Evolutionary conservation across 2,888 invertebrate genomes (phyloP).

Genomic region (Linnaemya vulpina): DNA sequence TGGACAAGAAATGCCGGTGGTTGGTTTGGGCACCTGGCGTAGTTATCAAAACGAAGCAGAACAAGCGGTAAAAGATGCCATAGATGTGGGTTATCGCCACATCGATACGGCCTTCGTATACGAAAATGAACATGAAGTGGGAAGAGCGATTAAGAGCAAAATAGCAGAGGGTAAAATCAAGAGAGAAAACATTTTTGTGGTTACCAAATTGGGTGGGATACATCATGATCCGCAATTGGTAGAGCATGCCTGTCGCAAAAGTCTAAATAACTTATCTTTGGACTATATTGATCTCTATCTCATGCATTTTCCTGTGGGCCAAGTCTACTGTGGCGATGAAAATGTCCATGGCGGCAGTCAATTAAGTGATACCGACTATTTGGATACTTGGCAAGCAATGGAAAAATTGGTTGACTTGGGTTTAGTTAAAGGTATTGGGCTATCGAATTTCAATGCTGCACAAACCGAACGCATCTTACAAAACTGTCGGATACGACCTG

Average conservation of each 20-base stretch:
- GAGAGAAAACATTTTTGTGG: constrained; percentile 82
- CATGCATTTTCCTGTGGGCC: constrained; percentile 92
- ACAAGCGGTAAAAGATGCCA: constrained; percentile 82
- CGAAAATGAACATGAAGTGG: constrained; percentile 83
- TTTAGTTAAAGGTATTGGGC: constrained; percentile 79
- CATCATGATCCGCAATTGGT: constrained; percentile 88
- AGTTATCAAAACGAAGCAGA: constrained; percentile 78
- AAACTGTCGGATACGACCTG: constrained; percentile 79
- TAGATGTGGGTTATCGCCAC: constrained; percentile 84
- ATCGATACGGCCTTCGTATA: constrained; percentile 84
- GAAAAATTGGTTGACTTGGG: constrained; percentile 80
- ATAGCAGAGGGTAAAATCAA: constrained; percentile 82
- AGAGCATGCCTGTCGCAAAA: constrained; percentile 85
- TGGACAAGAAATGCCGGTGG: constrained; percentile 86
- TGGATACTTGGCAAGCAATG: constrained; percentile 82
- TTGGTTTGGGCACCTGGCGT: constrained; percentile 88
- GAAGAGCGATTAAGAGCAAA: constrained; percentile 82
- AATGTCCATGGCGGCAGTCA: constrained; percentile 80
- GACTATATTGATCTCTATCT: constrained; percentile 91
- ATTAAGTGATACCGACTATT: constrained; percentile 79
- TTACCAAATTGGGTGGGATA: constrained; percentile 81
- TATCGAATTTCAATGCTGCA: constrained; percentile 81
- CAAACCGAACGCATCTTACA: constrained; percentile 79
- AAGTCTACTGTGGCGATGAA: constrained; percentile 83
- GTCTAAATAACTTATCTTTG: constrained; percentile 86